Evolutionary conservation across 2,797 vertebrate genomes (phyloP).

Genomic region (Rhincodon typus): DNA sequence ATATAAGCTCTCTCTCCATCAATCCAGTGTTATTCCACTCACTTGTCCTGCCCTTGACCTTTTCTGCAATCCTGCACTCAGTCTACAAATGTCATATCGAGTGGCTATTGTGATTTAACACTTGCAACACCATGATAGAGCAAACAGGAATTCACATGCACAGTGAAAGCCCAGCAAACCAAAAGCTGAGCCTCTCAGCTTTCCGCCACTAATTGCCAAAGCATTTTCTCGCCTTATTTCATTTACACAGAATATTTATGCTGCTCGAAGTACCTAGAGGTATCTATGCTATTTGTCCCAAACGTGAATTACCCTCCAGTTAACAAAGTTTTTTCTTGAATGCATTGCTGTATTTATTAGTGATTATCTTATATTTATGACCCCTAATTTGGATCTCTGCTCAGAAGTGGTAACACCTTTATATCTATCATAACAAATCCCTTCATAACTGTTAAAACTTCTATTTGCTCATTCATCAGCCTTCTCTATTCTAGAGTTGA

Average conservation of each 20-base stretch:
- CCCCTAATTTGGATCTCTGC: neutral
- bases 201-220: neutral
- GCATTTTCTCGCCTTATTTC: too few species aligned
- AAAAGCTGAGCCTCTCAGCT: neutral
- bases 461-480: neutral
- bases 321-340: neutral
- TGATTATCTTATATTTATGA: neutral
- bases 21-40: neutral
- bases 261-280: neutral
- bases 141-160: neutral
- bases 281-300: neutral
- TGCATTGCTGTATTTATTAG: neutral
- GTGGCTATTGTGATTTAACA: neutral
- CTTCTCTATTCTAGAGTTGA: neutral
- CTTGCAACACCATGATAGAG: neutral
- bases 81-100: neutral
- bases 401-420: neutral
- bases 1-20: neutral
- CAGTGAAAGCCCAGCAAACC: neutral
- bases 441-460: neutral
- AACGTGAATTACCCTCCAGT: neutral
- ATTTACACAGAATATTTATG: neutral
- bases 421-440: neutral
- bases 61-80: neutral
- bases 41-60: slow-evolving; percentile 6